phyloP scores from a whole-genome alignment of 2,113 vertebrate genomes.

The Daubentonia madagascariensis region DNA sequence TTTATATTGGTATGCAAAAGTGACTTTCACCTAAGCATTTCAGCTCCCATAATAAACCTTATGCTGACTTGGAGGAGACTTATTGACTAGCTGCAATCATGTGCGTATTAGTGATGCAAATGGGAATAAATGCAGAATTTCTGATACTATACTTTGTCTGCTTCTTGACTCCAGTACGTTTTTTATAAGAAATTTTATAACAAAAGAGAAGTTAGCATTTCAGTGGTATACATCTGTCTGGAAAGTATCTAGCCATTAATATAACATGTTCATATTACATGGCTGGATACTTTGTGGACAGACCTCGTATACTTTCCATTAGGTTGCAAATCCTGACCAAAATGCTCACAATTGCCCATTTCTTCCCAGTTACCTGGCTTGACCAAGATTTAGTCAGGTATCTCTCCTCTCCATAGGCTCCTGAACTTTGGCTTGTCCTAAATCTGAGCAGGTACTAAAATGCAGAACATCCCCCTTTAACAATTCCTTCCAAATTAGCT shows the following conservation, averaged over 20 bases:
- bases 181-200: background rate
- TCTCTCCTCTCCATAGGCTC: background rate
- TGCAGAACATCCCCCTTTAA: background rate
- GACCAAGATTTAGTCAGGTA: background rate
- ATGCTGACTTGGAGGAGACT: background rate
- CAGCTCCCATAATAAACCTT: background rate
- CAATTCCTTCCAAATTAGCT: background rate
- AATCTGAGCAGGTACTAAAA: background rate
- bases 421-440: background rate
- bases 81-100: background rate
- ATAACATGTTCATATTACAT: no score
- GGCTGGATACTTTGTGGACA: no score
- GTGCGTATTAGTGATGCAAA: background rate
- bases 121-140: background rate
- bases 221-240: background rate
- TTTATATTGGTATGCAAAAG: slow-evolving; percentile 28
- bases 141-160: background rate
- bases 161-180: slow-evolving; percentile 7
- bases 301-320: background rate
- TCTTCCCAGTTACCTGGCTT: background rate
- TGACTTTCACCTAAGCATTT: background rate
- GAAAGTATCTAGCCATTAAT: no score
- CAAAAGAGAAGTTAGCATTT: background rate
- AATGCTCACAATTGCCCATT: background rate
- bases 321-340: background rate